Evolutionary conservation across 2,113 vertebrate genomes (phyloP).

Genomic region (Cacatua alba): DNA sequence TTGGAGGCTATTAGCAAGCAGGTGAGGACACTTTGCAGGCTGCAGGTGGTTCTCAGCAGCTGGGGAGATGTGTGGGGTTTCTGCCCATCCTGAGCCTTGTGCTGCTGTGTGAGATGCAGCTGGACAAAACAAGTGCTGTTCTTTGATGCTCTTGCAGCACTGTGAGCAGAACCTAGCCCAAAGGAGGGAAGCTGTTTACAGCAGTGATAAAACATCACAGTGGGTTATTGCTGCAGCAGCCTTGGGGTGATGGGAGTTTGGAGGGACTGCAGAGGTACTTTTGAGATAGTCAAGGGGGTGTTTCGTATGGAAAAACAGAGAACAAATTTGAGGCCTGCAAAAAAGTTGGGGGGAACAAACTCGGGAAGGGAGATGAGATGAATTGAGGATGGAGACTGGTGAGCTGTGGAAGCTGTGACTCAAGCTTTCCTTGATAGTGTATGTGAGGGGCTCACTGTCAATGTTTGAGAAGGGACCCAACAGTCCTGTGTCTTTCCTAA

Average conservation of each 20-base stretch:
- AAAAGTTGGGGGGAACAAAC: not conserved
- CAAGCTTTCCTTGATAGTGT: not conserved
- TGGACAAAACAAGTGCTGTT: not conserved
- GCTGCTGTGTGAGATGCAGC: not conserved
- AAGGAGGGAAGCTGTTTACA: not conserved
- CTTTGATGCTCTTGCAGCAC: not conserved
- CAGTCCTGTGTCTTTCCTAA: not conserved
- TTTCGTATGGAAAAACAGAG: not conserved
- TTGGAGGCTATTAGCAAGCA: not conserved
- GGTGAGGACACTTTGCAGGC: not conserved
- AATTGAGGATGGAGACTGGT: not conserved
- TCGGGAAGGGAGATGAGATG: not conserved
- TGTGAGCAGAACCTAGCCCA: not conserved
- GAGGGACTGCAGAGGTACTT: not conserved
- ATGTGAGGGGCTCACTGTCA: not conserved
- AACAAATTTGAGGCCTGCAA: accelerated
- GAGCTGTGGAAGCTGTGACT: not conserved
- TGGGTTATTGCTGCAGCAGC: not conserved
- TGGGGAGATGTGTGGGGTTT: not conserved
- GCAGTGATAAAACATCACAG: not conserved
- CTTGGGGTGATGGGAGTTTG: not conserved
- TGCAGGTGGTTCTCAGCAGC: not conserved
- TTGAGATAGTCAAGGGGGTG: too few relatives aligned
- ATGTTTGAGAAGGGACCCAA: not conserved
- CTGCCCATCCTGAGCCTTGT: not conserved